Evolutionary conservation across 1,140 invertebrate genomes (phyloP), one percentile per base, ranked within the genome.

Genomic region (Plectrocnemia conspersa): DNA sequence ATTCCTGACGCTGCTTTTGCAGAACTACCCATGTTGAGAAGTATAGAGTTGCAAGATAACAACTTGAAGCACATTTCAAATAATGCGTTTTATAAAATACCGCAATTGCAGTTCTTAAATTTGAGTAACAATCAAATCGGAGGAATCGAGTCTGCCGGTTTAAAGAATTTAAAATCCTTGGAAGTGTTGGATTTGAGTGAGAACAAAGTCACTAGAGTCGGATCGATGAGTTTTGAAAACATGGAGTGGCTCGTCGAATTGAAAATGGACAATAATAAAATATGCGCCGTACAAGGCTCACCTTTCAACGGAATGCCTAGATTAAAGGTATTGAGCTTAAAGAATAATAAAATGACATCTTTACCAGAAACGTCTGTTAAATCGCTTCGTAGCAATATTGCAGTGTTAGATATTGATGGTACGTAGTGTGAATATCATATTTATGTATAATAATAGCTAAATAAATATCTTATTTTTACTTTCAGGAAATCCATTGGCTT

Each of bases 181-280:
- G 89, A 91, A 68, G 83, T 91, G 5, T 68, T 91, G 21, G 88
- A 90, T 69, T 67, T 89, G 27, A 89, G 84, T 68, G 79, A 82
- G 61, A 93, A 93, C 67, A 79, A 79, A 40, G 70, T 94, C n/a
- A 77, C 78, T 1, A 78, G 78, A 59, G 76, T 94, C 0, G 79
- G 80, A 10, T 77, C 80, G 11, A 82, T 79, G 67, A 76, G 77
- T 0, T 73, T 84, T 64, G 66, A 73, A 60, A 72, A 85, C 21
- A 82, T 93, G 75, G 86, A 90, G 66, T 90, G 89, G 83, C 72
- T 93, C 9, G 86, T 91, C 0, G 88, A 92, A 66, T 67, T 93
- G 1, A 86, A 88, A 76, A 77, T 88, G 72, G 84, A 88, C 65
- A 82, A 85, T 64, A 88, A 88, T 72, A 73, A 77, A 33, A 85